Percentiles rank a stretch among this genome's conserved stretches.
Conservation (phyloP, 2,113 vertebrate species). For the Ginglymostoma cirratum region DNA sequence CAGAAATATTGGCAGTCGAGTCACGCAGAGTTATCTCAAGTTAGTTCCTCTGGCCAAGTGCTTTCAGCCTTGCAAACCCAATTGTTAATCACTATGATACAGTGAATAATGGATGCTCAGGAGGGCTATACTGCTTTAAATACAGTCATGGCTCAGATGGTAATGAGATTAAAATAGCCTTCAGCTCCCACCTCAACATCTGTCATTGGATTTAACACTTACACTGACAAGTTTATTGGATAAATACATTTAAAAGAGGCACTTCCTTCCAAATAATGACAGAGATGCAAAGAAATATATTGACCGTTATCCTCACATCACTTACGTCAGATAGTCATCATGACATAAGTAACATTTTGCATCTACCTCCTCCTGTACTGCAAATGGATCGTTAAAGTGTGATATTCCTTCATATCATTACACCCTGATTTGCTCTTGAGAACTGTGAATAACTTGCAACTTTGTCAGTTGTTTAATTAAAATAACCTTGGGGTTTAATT, state of each 20-base stretch:
- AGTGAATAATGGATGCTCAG: neutral
- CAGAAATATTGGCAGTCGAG: neutral
- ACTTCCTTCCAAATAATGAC: neutral
- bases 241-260: neutral
- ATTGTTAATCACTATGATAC: neutral
- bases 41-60: neutral
- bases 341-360: neutral
- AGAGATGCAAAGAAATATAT: neutral
- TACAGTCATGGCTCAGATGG: neutral
- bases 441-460: neutral
- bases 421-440: neutral
- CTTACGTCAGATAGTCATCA: neutral
- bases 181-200: neutral
- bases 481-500: neutral
- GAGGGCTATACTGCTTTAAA: neutral
- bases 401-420: neutral
- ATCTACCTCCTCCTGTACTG: neutral
- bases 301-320: neutral
- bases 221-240: neutral
- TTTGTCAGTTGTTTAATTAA: constrained; percentile 12
- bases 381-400: neutral
- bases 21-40: neutral
- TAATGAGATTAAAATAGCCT: neutral
- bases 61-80: neutral
- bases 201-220: neutral